Base-by-base conservation (phyloP, 2,797 vertebrate species). In the Antennarius maculatus region DNA sequence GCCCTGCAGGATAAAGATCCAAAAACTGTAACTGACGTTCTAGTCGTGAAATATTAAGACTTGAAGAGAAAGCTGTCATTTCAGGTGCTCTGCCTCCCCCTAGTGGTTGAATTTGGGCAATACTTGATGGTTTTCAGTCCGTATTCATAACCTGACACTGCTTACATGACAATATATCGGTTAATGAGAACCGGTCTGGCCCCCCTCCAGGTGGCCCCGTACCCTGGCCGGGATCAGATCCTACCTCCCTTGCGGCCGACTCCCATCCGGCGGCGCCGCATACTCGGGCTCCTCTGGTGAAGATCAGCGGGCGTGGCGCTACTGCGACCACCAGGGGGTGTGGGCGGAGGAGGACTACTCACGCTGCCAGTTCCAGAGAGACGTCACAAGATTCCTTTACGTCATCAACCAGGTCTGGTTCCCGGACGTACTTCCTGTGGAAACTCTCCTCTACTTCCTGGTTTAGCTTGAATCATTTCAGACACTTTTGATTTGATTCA, bases 301-400 rank as follows among this genome's bases (percentile, higher is more conserved):
- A 62, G 97, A 96, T 76, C 94, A 94, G 52, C 93, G 94, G 75
- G 97, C 97, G 0, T 96, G 96, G 95, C 95, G 97, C 53, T 86
- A 92, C 58, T 99, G 97, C 0, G 94, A 95, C 66, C 90, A 94
- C 15, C 93, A 94, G 2, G 97, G 98, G 3, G 92, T 93, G 63
- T 99, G 98, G 98, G 93, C 95, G 0, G 96, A 97, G 1, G 97
- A 97, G 1, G 94, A 99, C 84, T 99, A 99, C 81, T 95, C 96
- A 18, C 94, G 88, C 51, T 99, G 97, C 90, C 96, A 98, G 54
- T 99, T 97, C 88, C 95, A 96, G 64, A 99, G 98, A 47, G 97
- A 99, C 51, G 96, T 96, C 74, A 99, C 97, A 0, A 84, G 97
- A 57, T 95, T 98, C 70, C 94, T 99, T 15, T 94, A 94, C 41